Percentiles rank a stretch among this genome's conserved stretches.
These are phyloP conservation scores for Formica aserva DNA, from an alignment of 2,888 invertebrate genomes.

Conservation along the genomic window DNA sequence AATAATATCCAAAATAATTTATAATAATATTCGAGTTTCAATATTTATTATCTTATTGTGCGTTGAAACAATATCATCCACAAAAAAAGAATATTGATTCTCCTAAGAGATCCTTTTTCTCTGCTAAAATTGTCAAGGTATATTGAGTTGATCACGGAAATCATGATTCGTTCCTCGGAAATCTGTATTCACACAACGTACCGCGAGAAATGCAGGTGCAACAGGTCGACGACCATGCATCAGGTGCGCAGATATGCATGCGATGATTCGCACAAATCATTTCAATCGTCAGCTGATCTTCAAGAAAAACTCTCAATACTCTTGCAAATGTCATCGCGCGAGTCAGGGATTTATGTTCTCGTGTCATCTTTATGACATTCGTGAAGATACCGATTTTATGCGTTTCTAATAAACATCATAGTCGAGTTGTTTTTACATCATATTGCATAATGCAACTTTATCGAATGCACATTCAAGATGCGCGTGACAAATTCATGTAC, in stretches of 20 bases:
- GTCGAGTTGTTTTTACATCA: neutral
- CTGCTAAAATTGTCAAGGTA: neutral
- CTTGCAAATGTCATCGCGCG: neutral
- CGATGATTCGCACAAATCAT: constrained; percentile 28
- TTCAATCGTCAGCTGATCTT: constrained; percentile 2
- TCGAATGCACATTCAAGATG: neutral
- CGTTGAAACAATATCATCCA: neutral
- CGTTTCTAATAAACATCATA: neutral
- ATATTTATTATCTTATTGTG: neutral
- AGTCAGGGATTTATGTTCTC: neutral
- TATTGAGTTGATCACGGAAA: neutral
- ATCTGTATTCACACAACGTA: constrained; percentile 34
- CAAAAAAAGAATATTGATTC: neutral
- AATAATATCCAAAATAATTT: neutral
- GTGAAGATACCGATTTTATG: neutral
- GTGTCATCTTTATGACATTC: neutral
- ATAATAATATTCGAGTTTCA: neutral
- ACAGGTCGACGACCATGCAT: constrained; percentile 45
- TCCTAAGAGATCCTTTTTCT: neutral
- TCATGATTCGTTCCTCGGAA: neutral
- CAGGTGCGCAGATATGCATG: constrained; percentile 21
- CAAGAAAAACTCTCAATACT: neutral
- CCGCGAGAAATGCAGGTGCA: neutral
- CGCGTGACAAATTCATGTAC: neutral
- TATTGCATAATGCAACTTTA: neutral